Conservation (phyloP, 1,140 invertebrate species). For the Sitodiplosis mosellana region DNA sequence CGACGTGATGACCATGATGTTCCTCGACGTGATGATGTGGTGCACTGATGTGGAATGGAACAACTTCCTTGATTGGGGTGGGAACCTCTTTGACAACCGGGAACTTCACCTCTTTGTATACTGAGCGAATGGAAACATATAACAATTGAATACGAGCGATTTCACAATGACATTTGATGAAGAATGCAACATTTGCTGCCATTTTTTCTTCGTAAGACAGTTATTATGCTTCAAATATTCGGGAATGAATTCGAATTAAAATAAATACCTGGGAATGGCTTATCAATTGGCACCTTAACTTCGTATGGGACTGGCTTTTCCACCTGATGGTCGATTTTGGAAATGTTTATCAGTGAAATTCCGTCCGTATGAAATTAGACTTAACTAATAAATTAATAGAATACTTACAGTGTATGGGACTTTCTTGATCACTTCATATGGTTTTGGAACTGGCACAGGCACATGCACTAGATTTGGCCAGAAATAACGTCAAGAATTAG, state of each 20-base stretch:
- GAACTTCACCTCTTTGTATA: slow-evolving; percentile 32
- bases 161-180: too few species aligned
- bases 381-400: too few species aligned
- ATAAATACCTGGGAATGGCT: slow-evolving; percentile 57
- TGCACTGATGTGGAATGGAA: slow-evolving; percentile 37
- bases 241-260: too few species aligned
- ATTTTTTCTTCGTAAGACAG: too few species aligned
- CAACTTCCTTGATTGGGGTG: slow-evolving; percentile 48
- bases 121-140: too few species aligned
- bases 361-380: too few species aligned
- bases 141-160: too few species aligned
- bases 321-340: slow-evolving; percentile 42
- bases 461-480: slow-evolving; percentile 43
- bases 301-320: slow-evolving; percentile 57
- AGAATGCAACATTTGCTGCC: too few species aligned
- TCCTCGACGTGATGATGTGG: slow-evolving; percentile 24
- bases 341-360: too few species aligned
- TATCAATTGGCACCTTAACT: slow-evolving; percentile 60
- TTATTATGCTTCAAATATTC: too few species aligned
- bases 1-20: not conserved
- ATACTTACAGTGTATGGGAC: too few species aligned
- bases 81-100: slow-evolving; percentile 59
- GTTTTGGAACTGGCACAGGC: slow-evolving; percentile 58
- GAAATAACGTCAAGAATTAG: too few species aligned
- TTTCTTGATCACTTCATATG: slow-evolving; percentile 56